phyloP scores from a whole-genome alignment of 2,797 vertebrate genomes.

The Galaxias olidus region DNA sequence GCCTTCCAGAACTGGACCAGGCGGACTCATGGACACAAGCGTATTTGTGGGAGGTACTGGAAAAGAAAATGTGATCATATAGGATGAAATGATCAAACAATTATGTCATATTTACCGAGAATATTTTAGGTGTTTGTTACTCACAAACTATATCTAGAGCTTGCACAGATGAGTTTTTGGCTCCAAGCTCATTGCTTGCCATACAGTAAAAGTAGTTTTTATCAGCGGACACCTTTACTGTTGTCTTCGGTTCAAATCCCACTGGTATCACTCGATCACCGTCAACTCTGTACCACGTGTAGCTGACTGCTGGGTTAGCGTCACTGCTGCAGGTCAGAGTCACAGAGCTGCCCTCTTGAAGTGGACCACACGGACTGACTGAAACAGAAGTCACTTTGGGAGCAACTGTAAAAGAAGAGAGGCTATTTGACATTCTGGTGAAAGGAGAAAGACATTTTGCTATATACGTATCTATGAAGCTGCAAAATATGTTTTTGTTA shows the following conservation, averaged over 20 bases:
- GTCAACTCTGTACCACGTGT: slow-evolving; percentile 6
- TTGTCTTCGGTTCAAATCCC: not conserved
- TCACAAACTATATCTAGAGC: not conserved
- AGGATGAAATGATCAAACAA: too few relatives aligned
- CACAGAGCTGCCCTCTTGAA: slow-evolving; percentile 7
- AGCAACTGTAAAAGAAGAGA: slow-evolving; percentile 7
- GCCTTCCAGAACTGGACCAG: slow-evolving; percentile 9
- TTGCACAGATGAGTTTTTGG: not conserved
- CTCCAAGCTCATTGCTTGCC: not conserved
- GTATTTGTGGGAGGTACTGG: too few relatives aligned
- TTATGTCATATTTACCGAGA: too few relatives aligned
- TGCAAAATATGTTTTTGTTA: too few relatives aligned
- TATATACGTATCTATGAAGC: too few relatives aligned
- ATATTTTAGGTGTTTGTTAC: too few relatives aligned
- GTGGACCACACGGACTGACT: slow-evolving; percentile 11
- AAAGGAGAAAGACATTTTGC: too few relatives aligned
- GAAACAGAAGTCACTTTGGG: slow-evolving; percentile 11
- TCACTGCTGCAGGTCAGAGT: slow-evolving; percentile 15
- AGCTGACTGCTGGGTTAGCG: slow-evolving; percentile 15
- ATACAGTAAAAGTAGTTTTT: not conserved
- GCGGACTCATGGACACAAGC: too few relatives aligned
- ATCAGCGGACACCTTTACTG: not conserved
- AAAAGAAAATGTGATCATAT: too few relatives aligned
- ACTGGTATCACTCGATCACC: not conserved
- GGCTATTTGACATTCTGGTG: too few relatives aligned